These are phyloP conservation scores for Acrocyrtus sp. DNA, from an alignment of 2,888 invertebrate species.

Conservation along the genomic window DNA sequence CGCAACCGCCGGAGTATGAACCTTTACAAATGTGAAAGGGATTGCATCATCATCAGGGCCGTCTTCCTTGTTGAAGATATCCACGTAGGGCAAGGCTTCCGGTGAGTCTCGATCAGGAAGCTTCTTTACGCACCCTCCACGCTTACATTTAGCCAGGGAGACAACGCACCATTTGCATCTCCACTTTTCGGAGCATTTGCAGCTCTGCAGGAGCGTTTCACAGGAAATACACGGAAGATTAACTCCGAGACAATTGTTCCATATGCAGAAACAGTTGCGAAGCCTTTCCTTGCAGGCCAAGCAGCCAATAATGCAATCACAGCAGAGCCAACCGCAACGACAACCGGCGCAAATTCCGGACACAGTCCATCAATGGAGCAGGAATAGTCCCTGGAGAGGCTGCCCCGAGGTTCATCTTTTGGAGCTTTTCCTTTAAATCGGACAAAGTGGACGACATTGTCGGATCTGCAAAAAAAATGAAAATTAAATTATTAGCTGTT, in stretches of 20 bases:
- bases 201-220: not conserved
- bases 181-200: not conserved
- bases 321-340: constrained; percentile 26
- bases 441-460: too few species aligned
- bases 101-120: not conserved
- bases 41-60: constrained; percentile 10
- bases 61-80: constrained; percentile 20
- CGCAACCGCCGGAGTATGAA: too few species aligned
- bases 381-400: too few species aligned
- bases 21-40: too few species aligned
- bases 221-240: not conserved
- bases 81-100: constrained; percentile 6
- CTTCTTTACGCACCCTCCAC: constrained; percentile 20
- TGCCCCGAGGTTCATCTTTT: too few species aligned
- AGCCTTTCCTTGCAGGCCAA: constrained; percentile 11
- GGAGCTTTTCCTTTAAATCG: too few species aligned
- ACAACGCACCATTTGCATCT: constrained; percentile 20
- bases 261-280: constrained; percentile 12
- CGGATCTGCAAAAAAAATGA: too few species aligned
- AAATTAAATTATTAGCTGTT: too few species aligned
- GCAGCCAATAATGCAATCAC: constrained; percentile 20
- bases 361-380: too few species aligned
- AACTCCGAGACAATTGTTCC: not conserved
- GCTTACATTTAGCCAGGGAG: constrained; percentile 20
- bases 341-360: constrained; percentile 14